Percentiles rank a stretch among this genome's conserved stretches.
These are phyloP conservation scores for Helicorthomorpha holstii DNA, from an alignment of 1,140 invertebrate genomes.

Conservation along the genomic window DNA sequence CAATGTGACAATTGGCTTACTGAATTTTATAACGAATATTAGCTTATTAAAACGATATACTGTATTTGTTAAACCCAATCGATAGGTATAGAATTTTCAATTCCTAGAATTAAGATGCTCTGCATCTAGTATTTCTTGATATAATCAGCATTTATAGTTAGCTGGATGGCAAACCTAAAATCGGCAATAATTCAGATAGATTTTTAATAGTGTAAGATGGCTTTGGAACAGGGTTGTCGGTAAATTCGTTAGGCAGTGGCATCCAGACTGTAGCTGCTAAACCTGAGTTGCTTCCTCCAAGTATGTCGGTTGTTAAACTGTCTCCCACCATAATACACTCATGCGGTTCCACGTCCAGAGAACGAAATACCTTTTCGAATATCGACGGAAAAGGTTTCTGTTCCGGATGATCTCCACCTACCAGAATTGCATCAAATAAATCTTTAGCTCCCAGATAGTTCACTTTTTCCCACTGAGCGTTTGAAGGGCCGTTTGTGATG, in stretches of 20 bases:
- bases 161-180: background rate
- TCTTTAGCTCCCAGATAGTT: conserved; percentile 35
- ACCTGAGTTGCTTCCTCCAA: conserved; percentile 53
- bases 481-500: conserved; percentile 66
- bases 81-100: too few species aligned
- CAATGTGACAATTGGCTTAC: too few species aligned
- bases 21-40: too few species aligned
- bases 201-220: conserved; percentile 15
- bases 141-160: too few species aligned
- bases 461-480: conserved; percentile 72
- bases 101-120: too few species aligned
- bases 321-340: conserved; percentile 72
- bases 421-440: conserved; percentile 59
- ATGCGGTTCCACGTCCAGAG: conserved; percentile 45
- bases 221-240: conserved; percentile 7
- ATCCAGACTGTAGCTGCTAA: conserved; percentile 61
- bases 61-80: too few species aligned
- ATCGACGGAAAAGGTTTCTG: conserved; percentile 64
- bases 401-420: conserved; percentile 63
- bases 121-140: too few species aligned
- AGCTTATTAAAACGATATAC: too few species aligned
- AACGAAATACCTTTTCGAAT: conserved; percentile 45
- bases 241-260: conserved; percentile 22
- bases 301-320: conserved; percentile 66
- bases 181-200: background rate